Percentiles rank a stretch among this genome's conserved stretches.
phyloP scores from a whole-genome alignment of 2,888 invertebrate genomes.

The Trachelus troglodyta region DNA sequence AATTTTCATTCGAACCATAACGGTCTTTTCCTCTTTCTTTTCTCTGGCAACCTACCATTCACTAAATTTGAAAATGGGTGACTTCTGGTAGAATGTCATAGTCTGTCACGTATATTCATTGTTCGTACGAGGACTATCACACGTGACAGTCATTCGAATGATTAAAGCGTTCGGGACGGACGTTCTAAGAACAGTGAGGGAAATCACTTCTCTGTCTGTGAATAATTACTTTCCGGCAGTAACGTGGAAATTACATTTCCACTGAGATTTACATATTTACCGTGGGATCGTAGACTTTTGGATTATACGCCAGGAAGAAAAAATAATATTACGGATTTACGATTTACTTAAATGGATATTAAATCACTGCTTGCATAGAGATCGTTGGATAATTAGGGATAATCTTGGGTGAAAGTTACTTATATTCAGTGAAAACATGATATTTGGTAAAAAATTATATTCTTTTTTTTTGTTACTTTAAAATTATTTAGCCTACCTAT shows the following conservation, averaged over 20 bases:
- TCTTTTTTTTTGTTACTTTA: neutral
- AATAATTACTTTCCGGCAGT: neutral
- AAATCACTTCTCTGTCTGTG: neutral
- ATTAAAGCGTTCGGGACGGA: neutral
- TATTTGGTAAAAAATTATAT: neutral
- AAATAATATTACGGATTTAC: neutral
- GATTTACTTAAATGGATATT: neutral
- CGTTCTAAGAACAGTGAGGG: neutral
- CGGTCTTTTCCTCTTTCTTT: neutral
- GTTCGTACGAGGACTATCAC: neutral
- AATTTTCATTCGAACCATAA: neutral
- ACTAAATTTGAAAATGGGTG: neutral
- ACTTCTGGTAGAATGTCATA: neutral
- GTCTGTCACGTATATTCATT: neutral
- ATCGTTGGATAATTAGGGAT: neutral
- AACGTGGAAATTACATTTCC: neutral
- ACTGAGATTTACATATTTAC: neutral
- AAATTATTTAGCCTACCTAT: neutral
- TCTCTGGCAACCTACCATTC: neutral
- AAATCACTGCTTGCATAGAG: neutral
- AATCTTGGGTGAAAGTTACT: neutral
- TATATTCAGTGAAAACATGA: neutral
- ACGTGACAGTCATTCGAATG: neutral
- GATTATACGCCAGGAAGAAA: neutral
- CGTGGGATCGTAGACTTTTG: neutral